A percentile compares a stretch with the other conserved stretches of the same genome.
phyloP scores from a whole-genome alignment of 2,797 vertebrate species.

The Florisuga fusca region DNA sequence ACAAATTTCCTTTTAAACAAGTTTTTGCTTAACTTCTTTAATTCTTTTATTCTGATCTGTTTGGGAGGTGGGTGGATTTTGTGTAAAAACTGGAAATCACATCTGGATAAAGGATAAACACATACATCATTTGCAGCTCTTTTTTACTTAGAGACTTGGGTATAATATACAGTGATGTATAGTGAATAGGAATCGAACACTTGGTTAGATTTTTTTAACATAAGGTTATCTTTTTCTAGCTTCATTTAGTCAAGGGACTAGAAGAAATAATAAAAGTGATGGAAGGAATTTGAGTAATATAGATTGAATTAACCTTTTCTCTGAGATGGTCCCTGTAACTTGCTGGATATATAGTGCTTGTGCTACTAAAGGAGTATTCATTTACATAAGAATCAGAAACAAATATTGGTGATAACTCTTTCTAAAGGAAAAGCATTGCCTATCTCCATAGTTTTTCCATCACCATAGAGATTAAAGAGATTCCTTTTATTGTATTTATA shows the following conservation, averaged over 20 bases:
- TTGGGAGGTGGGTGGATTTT: background rate
- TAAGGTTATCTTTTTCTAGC: background rate
- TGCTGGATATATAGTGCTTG: background rate
- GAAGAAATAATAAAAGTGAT: background rate
- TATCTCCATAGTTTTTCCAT: background rate
- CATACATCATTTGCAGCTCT: background rate
- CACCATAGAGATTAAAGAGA: background rate
- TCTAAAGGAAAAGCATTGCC: background rate
- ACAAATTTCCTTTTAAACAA: background rate
- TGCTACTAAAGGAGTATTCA: background rate
- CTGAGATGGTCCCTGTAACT: background rate
- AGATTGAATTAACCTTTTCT: background rate
- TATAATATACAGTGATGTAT: fast-evolving
- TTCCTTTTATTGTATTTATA: background rate
- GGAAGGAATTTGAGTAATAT: background rate
- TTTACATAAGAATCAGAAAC: background rate
- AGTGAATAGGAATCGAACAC: background rate
- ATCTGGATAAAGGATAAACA: background rate
- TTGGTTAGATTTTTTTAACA: background rate
- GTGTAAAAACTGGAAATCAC: background rate
- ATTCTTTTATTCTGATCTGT: background rate
- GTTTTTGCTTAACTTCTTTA: background rate
- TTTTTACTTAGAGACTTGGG: background rate
- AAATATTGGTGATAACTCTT: background rate
- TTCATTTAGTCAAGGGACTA: background rate